Evolutionary conservation across 2,888 invertebrate genomes (phyloP), one percentile per base, ranked within the genome.

Genomic region (Drosophila imparisetae): DNA sequence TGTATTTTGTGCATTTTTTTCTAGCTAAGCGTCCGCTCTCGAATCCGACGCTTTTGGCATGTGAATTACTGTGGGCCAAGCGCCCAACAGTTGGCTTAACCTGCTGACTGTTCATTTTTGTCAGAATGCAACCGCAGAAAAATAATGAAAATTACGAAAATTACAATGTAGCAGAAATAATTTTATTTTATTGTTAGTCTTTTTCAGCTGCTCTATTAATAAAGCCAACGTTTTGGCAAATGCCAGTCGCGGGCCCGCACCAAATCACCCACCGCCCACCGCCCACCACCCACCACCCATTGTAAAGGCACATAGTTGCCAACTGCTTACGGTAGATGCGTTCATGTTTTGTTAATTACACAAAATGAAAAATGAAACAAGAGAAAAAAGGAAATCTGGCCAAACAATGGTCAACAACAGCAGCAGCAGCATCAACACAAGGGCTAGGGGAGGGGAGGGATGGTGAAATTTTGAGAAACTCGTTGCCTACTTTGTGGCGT

Each of bases 61-160:
- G 79, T 83, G 83, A 81, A 83, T 81, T 81, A 69, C 81, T 58
- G 70, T 69, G 72, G 38, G 32, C 50, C 30, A 40, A 60, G 34
- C 32, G 59, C n/a, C 48, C 50, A 36, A 13, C 63, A 52, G 29
- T 40, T 57, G 62, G 27, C 42, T 36, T 34, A 18, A 45, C 29
- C 27, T n/a, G 52, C 49, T 27, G 49, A 53, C 49, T 73, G 73
- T 59, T 80, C 64, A 69, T 73, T 76, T 80, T 80, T 80, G 76
- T 68, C 40, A 50, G 73, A 70, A 71, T 71, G 76, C 76, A 76
- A 71, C 67, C 72, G 59, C 68, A 54, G 62, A 76, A 78, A 45
- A 24, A 24, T 45, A 45, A 45, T 24, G 24, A 45, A 24, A 86
- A 84, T 85, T 82, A 84, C 83, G 76, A 72, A 81, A 84, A 82